Evolutionary conservation across 2,888 invertebrate species (phyloP).

Genomic region (Tenthredo mesomela): DNA sequence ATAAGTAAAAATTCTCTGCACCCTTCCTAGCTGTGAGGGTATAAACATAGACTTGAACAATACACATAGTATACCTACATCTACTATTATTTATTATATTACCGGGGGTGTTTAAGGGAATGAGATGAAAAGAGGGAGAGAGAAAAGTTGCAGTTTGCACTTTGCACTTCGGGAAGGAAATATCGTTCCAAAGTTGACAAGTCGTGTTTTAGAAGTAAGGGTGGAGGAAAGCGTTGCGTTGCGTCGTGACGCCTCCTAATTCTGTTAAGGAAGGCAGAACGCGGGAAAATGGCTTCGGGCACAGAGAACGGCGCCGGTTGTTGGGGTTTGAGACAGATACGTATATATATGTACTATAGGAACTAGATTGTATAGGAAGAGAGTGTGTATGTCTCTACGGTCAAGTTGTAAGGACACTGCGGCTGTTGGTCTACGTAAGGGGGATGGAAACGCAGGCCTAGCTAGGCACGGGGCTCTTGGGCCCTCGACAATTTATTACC

Average conservation of each 20-base stretch:
- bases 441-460: slow-evolving; percentile 31
- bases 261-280: slow-evolving; percentile 45
- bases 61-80: not conserved
- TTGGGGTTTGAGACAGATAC: slow-evolving; percentile 18
- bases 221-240: not conserved
- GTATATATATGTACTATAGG: not conserved
- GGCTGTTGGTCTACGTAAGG: not conserved
- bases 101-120: not conserved
- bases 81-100: not conserved
- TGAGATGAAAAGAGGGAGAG: not conserved
- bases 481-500: slow-evolving; percentile 69
- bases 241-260: slow-evolving; percentile 25
- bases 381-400: not conserved
- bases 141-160: slow-evolving; percentile 22
- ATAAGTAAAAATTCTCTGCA: slow-evolving; percentile 8
- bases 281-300: slow-evolving; percentile 40
- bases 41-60: not conserved
- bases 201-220: not conserved
- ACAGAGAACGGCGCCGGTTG: not conserved
- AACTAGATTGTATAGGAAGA: slow-evolving; percentile 4
- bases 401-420: slow-evolving; percentile 28
- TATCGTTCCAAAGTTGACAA: not conserved
- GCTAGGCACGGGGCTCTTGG: slow-evolving; percentile 19
- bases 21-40: not conserved
- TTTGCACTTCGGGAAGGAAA: slow-evolving; percentile 5